Evolutionary conservation across 2,888 invertebrate genomes (phyloP), one percentile per base, ranked within the genome.

Genomic region (Ichneumoninae sp.): DNA sequence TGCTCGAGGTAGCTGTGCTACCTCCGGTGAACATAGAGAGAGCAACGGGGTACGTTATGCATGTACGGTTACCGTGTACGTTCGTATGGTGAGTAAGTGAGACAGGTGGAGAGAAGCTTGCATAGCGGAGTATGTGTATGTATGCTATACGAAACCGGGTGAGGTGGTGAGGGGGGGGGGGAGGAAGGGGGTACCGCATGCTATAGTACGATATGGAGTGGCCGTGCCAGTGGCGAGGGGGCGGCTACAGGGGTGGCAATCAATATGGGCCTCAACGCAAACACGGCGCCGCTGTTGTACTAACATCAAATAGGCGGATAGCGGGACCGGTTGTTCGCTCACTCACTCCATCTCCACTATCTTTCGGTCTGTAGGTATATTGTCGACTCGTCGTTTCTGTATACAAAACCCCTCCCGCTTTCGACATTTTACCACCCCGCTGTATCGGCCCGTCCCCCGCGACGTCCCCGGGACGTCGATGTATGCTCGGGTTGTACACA

Each of bases 281-380:
- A 93, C 93, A 93, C 93, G 92, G 91, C 90, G 90, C 92, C 91
- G 91, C 92, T 92, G 93, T 93, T 93, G 93, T 93, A 93, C 93
- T 92, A 93, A 93, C 93, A 93, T 93, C 93, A 93, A 93, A 93
- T 93, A 93, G 93, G 93, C 93, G 93, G 93, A 93, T 93, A 92
- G 93, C 93, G 91, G 60, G 86, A 92, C 90, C 91, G 90, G 87
- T 89, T 91, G 89, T 90, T 91, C 91, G 89, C 84, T 81, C 87
- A 82, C 75, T 57, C 82, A 85, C 87, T 66, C 62, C 40, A 47
- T 65, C 65, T 62, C 52, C 80, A 77, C 60, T 66, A 47, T 78
- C 81, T 86, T 77, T 66, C 60, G 65, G 68, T 74, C 72, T 69
- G 52, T 78, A 72, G 60, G 77, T 40, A 40, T 86, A 85, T 78